Evolutionary conservation across 1,140 invertebrate species (phyloP).

Genomic region (Drosophila fuyamai): DNA sequence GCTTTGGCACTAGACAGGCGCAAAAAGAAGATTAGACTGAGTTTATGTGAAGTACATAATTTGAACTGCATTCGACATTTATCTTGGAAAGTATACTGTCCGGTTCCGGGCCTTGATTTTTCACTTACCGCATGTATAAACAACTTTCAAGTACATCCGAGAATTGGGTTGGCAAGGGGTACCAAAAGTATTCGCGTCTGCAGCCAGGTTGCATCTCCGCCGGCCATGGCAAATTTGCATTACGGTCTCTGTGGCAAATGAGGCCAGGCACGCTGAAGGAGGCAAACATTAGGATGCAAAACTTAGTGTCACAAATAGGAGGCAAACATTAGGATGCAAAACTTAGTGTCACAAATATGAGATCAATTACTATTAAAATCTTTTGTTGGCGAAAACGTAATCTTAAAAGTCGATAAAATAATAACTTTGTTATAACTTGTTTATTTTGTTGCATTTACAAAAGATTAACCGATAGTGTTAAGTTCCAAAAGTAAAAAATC

Average conservation of each 20-base stretch:
- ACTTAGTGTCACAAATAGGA: neutral
- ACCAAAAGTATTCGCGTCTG: constrained; percentile 93
- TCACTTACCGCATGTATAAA: constrained; percentile 96
- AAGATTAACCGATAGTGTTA: too few species aligned
- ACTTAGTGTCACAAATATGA: neutral
- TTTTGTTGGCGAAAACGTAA: too few species aligned
- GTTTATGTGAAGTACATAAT: too few species aligned
- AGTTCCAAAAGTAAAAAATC: too few species aligned
- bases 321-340: neutral
- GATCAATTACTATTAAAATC: too few species aligned
- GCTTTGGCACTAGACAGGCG: constrained; percentile 88
- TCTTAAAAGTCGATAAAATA: too few species aligned
- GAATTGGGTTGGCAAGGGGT: constrained; percentile 93
- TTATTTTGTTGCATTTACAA: too few species aligned
- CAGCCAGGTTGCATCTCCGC: constrained; percentile 91
- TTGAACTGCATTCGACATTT: too few species aligned
- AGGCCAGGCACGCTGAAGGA: constrained; percentile 92
- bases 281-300: neutral
- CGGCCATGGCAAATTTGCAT: constrained; percentile 96
- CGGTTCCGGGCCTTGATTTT: neutral
- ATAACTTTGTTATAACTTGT: too few species aligned
- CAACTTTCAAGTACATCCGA: constrained; percentile 95
- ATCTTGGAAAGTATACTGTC: too few species aligned
- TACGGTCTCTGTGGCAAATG: constrained; percentile 94
- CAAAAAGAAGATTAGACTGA: constrained; percentile 12